A percentile compares a stretch with the other conserved stretches of the same genome.
Evolutionary conservation across 2,888 invertebrate species (phyloP).

Genomic region (Augochlorella aurata): DNA sequence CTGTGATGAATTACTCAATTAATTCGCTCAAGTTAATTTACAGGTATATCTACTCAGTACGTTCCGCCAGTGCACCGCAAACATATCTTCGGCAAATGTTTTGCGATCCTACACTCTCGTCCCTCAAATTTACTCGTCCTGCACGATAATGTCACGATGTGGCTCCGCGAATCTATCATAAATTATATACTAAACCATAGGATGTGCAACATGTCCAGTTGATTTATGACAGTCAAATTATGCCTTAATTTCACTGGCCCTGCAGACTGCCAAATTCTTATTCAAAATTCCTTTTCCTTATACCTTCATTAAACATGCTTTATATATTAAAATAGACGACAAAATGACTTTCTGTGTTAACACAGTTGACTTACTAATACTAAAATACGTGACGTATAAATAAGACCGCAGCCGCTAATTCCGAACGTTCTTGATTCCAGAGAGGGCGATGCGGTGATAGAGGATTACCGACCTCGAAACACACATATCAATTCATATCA

Average conservation of each 20-base stretch:
- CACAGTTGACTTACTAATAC: no score
- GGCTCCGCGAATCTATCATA: not conserved
- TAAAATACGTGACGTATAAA: no score
- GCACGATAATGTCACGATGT: not conserved
- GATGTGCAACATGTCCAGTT: not conserved
- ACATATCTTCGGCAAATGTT: slow-evolving; percentile 40
- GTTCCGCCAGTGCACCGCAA: slow-evolving; percentile 16
- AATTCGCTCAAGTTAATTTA: slow-evolving; percentile 55
- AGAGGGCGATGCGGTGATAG: slow-evolving; percentile 58
- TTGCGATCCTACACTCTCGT: not conserved
- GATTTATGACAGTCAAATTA: not conserved
- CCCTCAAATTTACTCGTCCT: not conserved
- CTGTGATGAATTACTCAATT: slow-evolving; percentile 61
- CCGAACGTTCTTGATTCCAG: slow-evolving; percentile 45
- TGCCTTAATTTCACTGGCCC: not conserved
- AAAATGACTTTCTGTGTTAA: no score
- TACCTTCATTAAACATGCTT: not conserved
- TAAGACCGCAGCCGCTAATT: not conserved
- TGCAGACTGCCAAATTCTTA: not conserved
- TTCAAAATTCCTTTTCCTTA: not conserved
- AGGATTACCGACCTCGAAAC: not conserved
- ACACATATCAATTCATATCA: slow-evolving; percentile 63
- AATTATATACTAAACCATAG: not conserved
- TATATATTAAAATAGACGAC: no score
- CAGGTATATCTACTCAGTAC: slow-evolving; percentile 14